phyloP scores from a whole-genome alignment of 2,113 vertebrate species.

The Tachuris rubrigastra region DNA sequence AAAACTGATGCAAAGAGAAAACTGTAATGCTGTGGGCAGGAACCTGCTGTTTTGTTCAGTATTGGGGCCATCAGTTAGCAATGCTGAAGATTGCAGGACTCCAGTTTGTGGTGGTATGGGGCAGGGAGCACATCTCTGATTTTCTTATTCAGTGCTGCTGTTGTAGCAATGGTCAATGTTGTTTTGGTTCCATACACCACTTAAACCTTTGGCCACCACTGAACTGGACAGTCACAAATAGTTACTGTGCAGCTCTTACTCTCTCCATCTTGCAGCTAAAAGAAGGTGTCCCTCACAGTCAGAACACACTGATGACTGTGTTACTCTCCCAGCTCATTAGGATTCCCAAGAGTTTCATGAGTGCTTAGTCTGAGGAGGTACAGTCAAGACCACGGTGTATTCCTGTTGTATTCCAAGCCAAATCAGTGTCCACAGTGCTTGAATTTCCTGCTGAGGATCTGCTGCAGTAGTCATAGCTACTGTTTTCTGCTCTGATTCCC shows the following conservation, averaged over 20 bases:
- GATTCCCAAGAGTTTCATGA: not conserved
- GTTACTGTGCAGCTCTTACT: not conserved
- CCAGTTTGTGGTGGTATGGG: not conserved
- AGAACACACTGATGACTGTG: not conserved
- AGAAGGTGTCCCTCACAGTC: not conserved
- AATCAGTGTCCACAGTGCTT: not conserved
- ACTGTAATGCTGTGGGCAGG: not conserved
- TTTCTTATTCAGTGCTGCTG: not conserved
- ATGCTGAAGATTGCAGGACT: not conserved
- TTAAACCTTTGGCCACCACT: fast-evolving
- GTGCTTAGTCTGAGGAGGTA: not conserved
- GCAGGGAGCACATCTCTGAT: not conserved
- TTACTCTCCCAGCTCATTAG: not conserved
- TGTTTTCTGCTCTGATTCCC: not conserved
- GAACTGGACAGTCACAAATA: not conserved
- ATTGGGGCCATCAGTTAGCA: not conserved
- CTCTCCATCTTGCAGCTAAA: not conserved
- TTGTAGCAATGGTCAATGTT: not conserved
- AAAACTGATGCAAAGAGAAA: not conserved
- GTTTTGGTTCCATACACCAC: not conserved
- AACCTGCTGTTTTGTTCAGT: not conserved
- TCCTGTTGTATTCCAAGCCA: not conserved
- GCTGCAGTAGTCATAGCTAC: not conserved
- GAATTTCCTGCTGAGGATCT: not conserved
- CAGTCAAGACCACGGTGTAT: not conserved